Conservation (phyloP, 1,140 invertebrate species). For the Dendrolimus punctatus region DNA sequence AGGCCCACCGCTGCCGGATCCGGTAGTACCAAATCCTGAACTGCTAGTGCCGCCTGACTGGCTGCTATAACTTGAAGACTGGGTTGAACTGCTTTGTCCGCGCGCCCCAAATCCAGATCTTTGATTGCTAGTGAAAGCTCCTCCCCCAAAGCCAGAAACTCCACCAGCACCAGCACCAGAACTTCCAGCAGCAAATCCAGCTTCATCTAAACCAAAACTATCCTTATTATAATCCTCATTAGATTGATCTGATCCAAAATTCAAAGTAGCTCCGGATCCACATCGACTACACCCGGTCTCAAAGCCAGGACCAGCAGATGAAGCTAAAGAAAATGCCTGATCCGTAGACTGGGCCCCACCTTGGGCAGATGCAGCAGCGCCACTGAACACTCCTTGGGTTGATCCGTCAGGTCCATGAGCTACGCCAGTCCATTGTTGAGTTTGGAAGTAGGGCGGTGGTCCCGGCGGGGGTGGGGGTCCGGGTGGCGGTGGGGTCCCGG, state of each 20-base stretch:
- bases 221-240: no score
- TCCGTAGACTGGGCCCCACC: constrained; percentile 14
- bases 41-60: constrained; percentile 1
- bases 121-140: constrained; percentile 4
- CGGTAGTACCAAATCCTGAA: background rate
- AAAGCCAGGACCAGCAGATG: constrained; percentile 26
- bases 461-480: constrained; percentile 23
- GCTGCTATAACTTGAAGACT: background rate
- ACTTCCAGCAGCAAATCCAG: constrained; percentile 4
- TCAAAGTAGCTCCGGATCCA: no score
- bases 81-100: background rate
- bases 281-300: no score
- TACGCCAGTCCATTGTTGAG: constrained; percentile 49
- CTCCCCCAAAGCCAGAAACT: constrained; percentile 5
- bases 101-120: constrained; percentile 2
- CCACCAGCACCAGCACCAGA: constrained; percentile 16
- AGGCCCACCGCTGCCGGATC: background rate
- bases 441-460: constrained; percentile 32
- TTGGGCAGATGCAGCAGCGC: constrained; percentile 38
- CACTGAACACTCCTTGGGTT: constrained; percentile 42
- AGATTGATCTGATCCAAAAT: no score
- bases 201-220: no score
- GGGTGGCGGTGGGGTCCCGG: constrained; percentile 13
- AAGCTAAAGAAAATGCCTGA: constrained; percentile 14
- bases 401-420: constrained; percentile 23